Conservation (phyloP, 2,113 vertebrate genomes). For the Sinocyclocheilus grahami region DNA sequence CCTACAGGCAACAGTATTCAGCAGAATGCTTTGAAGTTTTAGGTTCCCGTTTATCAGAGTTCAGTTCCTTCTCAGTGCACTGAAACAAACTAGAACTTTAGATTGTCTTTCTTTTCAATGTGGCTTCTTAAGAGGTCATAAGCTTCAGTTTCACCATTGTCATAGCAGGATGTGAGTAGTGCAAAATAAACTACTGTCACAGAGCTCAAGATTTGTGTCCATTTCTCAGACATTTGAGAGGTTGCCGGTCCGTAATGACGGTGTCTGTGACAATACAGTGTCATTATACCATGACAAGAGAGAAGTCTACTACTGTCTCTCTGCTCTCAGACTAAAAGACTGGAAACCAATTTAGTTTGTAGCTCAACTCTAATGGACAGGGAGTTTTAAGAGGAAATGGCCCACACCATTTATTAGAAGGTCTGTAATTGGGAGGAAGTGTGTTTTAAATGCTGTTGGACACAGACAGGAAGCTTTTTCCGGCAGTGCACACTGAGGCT, state of each 20-base stretch:
- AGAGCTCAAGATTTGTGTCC: background rate
- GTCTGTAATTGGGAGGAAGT: conserved; percentile 31
- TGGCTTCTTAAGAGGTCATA: background rate
- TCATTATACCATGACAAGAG: conserved; percentile 43
- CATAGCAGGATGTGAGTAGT: background rate
- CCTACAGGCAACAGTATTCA: background rate
- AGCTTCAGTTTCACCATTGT: background rate
- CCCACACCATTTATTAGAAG: conserved; percentile 48
- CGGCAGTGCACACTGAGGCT: too few relatives aligned
- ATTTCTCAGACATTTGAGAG: background rate
- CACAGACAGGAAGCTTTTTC: background rate
- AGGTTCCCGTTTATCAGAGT: background rate
- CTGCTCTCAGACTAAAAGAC: conserved; percentile 23
- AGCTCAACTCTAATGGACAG: conserved; percentile 48
- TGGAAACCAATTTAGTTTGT: conserved; percentile 42
- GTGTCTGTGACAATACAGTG: conserved; percentile 37
- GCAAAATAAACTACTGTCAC: background rate
- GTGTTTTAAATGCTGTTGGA: conserved; percentile 44
- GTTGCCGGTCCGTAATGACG: background rate
- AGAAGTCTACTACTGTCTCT: conserved; percentile 23
- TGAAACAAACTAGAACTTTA: background rate
- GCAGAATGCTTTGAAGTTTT: background rate
- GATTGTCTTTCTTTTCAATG: background rate
- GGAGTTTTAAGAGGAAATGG: conserved; percentile 22
- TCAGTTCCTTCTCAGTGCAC: background rate